Conservation (phyloP, 2,797 vertebrate species). For the Sardinella longiceps region DNA sequence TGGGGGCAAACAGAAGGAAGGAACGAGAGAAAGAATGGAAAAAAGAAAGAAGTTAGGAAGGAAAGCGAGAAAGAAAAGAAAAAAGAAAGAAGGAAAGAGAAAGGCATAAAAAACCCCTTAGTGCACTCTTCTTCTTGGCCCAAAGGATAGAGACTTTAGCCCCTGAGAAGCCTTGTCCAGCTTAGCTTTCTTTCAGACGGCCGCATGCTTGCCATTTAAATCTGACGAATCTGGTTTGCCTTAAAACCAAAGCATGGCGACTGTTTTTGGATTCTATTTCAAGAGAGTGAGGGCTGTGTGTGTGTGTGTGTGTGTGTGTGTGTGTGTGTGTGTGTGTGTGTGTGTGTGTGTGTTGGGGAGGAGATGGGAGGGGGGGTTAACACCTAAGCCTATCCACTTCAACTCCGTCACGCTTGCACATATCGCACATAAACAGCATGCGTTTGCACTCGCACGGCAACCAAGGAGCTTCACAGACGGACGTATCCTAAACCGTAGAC, state of each 20-base stretch:
- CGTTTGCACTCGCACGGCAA: neutral
- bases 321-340: neutral
- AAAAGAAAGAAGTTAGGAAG: no score
- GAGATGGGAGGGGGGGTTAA: neutral
- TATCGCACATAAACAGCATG: neutral
- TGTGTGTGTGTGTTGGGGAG: neutral
- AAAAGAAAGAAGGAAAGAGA: constrained; percentile 13
- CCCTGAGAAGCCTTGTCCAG: constrained; percentile 43
- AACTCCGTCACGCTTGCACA: neutral
- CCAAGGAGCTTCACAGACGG: neutral
- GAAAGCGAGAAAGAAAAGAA: neutral
- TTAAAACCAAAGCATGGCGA: constrained; percentile 4
- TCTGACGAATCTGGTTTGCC: constrained; percentile 24
- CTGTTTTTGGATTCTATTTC: neutral
- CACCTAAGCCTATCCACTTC: constrained; percentile 2
- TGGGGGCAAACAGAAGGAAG: constrained; percentile 2
- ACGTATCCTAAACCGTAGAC: neutral
- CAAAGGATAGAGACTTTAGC: constrained; percentile 46
- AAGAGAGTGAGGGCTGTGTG: neutral
- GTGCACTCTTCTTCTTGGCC: constrained; percentile 39
- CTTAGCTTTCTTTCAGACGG: constrained; percentile 39
- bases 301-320: neutral
- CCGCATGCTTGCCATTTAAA: constrained; percentile 12
- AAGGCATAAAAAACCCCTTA: constrained; percentile 31
- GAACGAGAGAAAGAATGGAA: no score